Base-by-base conservation (phyloP, 2,888 invertebrate genomes). In the Andrena haemorrhoa region DNA sequence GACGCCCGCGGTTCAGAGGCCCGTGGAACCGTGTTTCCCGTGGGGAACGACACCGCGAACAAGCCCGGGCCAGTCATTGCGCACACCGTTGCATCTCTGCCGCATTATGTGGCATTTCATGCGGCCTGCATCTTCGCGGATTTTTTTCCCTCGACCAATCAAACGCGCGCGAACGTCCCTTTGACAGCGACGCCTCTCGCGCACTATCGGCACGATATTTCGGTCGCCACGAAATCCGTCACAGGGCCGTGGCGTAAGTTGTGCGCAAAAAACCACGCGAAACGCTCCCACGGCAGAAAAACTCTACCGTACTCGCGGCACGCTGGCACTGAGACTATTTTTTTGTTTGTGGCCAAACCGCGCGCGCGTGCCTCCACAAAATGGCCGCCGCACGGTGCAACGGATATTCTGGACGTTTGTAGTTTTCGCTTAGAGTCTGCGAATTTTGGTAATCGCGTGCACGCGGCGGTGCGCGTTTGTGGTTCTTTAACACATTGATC, bases 121-220 rank as follows among this genome's bases (percentile, higher is more conserved):
- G 80, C 64, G 49, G 73, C 31, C 73, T 58, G 71, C 61, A 65
- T 53, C 76, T 90, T 91, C 88, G 91, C 89, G 88, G 90, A 91
- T 91, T 91, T 91, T 91, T 91, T 88, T 88, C 77, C 79, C 74
- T 78, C 83, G 86, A 86, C 90, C 91, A 91, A 91, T 91, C 89
- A 87, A 84, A 80, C 76, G 79, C 86, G 75, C 80, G 75, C 56
- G 7, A 78, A 78, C 78, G 75, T 64, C 70, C 69, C 77, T 78
- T 79, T 78, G 85, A 82, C 79, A 76, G 77, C 82, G 82, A 78
- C 78, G 83, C 74, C 76, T 79, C 51, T 64, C 68, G 75, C 41
- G 29, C 49, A 65, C 29, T 41, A 53, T n/a, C 51, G 51, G 31
- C 53, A 71, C 74, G 31, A 71, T 61, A 8, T 58, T 58, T 56